phyloP scores from a whole-genome alignment of 2,113 vertebrate genomes.

The Strix aluco region DNA sequence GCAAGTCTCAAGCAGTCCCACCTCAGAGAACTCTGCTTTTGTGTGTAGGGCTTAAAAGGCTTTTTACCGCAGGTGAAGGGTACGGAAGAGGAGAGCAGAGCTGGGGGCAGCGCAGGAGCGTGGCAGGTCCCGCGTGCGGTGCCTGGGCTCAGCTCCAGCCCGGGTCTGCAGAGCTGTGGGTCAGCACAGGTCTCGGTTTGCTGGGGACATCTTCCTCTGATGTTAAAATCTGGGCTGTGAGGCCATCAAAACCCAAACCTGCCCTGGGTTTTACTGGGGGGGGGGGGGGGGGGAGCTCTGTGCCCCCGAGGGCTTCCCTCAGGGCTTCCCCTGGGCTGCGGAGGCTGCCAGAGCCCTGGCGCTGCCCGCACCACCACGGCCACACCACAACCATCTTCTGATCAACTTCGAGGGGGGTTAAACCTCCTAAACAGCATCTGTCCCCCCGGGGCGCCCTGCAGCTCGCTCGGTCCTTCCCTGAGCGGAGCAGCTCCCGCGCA shows the following conservation, averaged over 20 bases:
- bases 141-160: neutral
- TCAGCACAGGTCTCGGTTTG: neutral
- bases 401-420: neutral
- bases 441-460: neutral
- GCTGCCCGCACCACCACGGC: neutral
- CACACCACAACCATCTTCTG: neutral
- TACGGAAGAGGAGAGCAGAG: rapidly evolving
- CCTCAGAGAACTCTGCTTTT: neutral
- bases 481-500: neutral
- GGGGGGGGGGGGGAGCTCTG: neutral
- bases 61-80: neutral
- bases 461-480: neutral
- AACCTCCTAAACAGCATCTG: neutral
- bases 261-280: neutral
- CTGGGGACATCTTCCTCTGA: too few species aligned
- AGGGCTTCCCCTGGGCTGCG: neutral
- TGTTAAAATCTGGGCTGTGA: neutral
- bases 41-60: neutral
- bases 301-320: neutral
- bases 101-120: neutral
- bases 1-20: neutral
- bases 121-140: neutral
- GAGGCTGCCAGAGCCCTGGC: neutral
- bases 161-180: neutral
- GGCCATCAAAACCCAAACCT: neutral